Base-by-base conservation (phyloP, 2,888 invertebrate genomes). In the Toxonevra muliebris region DNA sequence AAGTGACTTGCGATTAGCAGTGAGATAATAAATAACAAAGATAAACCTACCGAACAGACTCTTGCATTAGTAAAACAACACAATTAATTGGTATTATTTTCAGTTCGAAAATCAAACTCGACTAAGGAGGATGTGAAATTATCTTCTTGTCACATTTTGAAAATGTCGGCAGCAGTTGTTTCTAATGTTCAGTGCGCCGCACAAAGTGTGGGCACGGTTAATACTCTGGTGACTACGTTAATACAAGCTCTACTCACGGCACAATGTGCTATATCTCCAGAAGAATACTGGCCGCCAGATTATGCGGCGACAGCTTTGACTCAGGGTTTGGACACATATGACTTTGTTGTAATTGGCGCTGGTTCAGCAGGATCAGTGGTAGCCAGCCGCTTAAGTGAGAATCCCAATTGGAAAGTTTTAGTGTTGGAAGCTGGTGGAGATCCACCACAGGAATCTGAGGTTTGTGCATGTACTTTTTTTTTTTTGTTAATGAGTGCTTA, bases 381-480 rank as follows among this genome's bases (percentile, higher is more conserved):
- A 1, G 89, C 87, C 11, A 89, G 88, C 73, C 84, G 92, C 1
- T 86, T 94, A 53, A 91, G 91, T 42, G 94, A 94, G 83, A 87
- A 92, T 66, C 87, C 89, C 4, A 85, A 88, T 48, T 93, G 93
- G 92, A 91, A 89, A 69, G 89, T 93, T 1, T 86, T 94, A 50
- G 86, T 94, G 12, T 81, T 94, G 66, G 94, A 94, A 85, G 93
- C 92, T 61, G 94, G 94, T 59, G 90, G 89, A 1, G 90, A 91
- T 80, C 79, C 79, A 84, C 88, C 60, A 86, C 89, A 75, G 17
- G 80, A 80, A 65, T 74, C 76, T 2, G 78, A 79, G 72, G 90
- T 70, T 87, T 30, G n/a, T n/a, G n/a, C n/a, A n/a, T n/a, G n/a
- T n/a, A n/a, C n/a, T n/a, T n/a, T n/a, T n/a, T n/a, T n/a, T n/a